phyloP scores from a whole-genome alignment of 1,140 invertebrate species.

The Stratiolaelaps scimitus region DNA sequence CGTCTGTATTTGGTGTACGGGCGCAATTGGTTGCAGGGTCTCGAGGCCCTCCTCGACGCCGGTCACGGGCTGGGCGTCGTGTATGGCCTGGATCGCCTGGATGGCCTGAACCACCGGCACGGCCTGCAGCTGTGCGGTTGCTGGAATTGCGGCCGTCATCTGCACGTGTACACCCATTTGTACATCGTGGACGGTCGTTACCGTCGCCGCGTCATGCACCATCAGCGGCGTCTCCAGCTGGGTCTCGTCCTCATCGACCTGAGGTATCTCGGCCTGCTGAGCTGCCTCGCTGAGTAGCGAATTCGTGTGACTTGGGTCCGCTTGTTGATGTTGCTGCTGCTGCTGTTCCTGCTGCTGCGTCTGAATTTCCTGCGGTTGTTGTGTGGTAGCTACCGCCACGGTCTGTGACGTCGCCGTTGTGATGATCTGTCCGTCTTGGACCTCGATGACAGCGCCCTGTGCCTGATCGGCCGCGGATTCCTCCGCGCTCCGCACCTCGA shows the following conservation, averaged over 20 bases:
- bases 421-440: conserved; percentile 25
- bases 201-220: background rate
- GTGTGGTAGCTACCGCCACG: background rate
- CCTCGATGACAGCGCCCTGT: conserved; percentile 24
- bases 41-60: conserved; percentile 17
- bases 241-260: conserved; percentile 27
- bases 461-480: background rate
- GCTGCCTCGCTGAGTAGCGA: conserved; percentile 26
- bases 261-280: conserved; percentile 24
- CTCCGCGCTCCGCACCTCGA: too few relatives aligned
- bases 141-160: too few relatives aligned
- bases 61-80: too few relatives aligned
- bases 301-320: background rate
- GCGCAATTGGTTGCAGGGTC: conserved; percentile 21
- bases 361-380: background rate
- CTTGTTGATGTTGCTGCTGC: background rate
- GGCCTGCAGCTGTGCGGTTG: too few relatives aligned
- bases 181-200: too few relatives aligned
- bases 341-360: conserved; percentile 1
- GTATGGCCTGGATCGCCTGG: too few relatives aligned
- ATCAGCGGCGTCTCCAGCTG: conserved; percentile 20
- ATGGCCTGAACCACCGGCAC: too few relatives aligned
- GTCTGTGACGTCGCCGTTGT: background rate
- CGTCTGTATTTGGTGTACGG: conserved; percentile 1
- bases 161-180: conserved; percentile 1